Evolutionary conservation across 2,888 invertebrate genomes (phyloP).

Genomic region (Apodemia hepburni): DNA sequence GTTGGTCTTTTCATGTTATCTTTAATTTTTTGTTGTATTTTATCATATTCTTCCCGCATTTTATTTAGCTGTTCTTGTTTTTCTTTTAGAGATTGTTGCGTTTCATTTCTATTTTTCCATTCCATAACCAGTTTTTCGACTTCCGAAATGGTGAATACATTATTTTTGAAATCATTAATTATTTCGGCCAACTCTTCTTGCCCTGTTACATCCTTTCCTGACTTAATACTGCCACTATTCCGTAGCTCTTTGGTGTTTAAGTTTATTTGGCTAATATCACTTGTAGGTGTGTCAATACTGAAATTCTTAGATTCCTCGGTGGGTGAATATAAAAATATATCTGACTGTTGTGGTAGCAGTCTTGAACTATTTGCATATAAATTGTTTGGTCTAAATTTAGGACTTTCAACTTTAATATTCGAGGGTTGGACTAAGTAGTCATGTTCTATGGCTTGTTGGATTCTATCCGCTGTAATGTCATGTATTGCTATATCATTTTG

Average conservation of each 20-base stretch:
- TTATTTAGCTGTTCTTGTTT: conserved; percentile 90
- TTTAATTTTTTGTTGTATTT: conserved; percentile 89
- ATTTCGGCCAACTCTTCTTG: conserved; percentile 93
- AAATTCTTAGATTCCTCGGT: conserved; percentile 73
- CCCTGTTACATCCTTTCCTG: conserved; percentile 65
- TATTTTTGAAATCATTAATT: conserved; percentile 93
- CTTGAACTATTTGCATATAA: conserved; percentile 70
- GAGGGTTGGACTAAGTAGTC: conserved; percentile 83
- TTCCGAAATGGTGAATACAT: conserved; percentile 91
- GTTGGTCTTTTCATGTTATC: conserved; percentile 88
- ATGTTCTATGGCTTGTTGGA: conserved; percentile 74
- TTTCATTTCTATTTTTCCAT: conserved; percentile 93
- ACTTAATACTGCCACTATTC: conserved; percentile 63
- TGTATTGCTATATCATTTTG: conserved; percentile 67
- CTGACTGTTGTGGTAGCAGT: conserved; percentile 61
- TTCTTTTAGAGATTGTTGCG: conserved; percentile 91
- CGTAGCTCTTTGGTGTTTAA: conserved; percentile 61
- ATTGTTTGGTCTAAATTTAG: conserved; percentile 71
- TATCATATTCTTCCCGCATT: conserved; percentile 90
- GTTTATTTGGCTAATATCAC: conserved; percentile 74
- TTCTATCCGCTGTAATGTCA: conserved; percentile 54
- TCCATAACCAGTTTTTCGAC: conserved; percentile 92
- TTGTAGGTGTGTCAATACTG: conserved; percentile 70
- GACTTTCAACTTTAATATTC: conserved; percentile 79
- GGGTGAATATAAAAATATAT: conserved; percentile 71